Base-by-base conservation (phyloP, 1,140 invertebrate species). In the Parasteatoda tepidariorum region DNA sequence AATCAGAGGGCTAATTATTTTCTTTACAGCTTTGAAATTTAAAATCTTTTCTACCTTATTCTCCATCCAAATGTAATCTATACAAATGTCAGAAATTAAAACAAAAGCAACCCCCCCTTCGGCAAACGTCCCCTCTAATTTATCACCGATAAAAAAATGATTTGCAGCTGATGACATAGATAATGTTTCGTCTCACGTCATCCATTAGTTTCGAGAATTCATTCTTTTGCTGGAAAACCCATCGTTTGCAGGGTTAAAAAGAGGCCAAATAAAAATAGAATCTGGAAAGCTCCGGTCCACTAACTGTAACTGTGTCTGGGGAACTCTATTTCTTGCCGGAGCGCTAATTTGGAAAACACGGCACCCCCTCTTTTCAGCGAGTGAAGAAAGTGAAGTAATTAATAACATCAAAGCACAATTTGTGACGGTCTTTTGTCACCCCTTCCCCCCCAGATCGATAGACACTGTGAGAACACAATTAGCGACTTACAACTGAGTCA, bases 381-480 rank as follows among this genome's bases (percentile, higher is more conserved):
- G 34, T 6, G 48, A 81, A 81, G 48, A 70, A 81, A 81, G 33
- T 28, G 38, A 54, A 66, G 78, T 81, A 81, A 81, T 81, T 81
- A 81, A 81, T 81, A 81, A 81, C 78, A 81, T 81, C 66, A 81
- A 81, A 81, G 78, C 48, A 54, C 67, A 81, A 81, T 81, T 81
- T 81, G 78, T 62, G 64, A 79, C 75, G 62, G 61, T 79, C 38
- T 66, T 26, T 30, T 28, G 13, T 48, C 18, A 30, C 48, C 41
- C 41, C 54, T 18, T 22, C 38, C 9, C 9, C 11, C 18, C 59
- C 6, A n/a, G 62, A 79, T 79, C 75, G 75, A 79, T 79, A 33
- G 75, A 31, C 48, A 48, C 66, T 55, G 67, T 70, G 64, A 81
- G 78, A 81, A 81, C 78, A 81, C 78, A 81, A 81, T 81, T 81